Percentiles rank a stretch among this genome's conserved stretches.
phyloP scores from a whole-genome alignment of 2,797 vertebrate species.

The Buceros bicornis region DNA sequence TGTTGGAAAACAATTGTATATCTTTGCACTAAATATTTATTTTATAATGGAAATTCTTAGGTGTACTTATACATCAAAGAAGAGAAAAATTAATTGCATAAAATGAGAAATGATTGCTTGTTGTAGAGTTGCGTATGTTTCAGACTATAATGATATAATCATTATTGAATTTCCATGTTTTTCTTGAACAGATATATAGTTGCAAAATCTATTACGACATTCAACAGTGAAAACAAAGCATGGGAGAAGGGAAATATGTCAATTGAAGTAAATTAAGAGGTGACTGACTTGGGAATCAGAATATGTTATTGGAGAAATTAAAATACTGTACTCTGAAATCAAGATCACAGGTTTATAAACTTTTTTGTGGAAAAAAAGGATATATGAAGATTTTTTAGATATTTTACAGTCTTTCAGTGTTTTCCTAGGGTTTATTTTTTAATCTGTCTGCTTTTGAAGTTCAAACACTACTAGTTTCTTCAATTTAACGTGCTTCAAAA shows the following conservation, averaged over 20 bases:
- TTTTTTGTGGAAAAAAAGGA: background rate
- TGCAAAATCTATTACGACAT: background rate
- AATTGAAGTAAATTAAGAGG: background rate
- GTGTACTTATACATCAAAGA: background rate
- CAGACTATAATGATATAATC: background rate
- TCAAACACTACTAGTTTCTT: background rate
- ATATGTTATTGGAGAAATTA: background rate
- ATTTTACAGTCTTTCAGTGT: background rate
- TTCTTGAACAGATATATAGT: background rate
- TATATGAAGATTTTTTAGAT: background rate
- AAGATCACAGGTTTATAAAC: background rate
- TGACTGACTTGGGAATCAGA: background rate
- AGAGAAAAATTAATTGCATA: background rate
- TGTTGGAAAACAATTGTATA: background rate
- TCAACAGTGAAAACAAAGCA: accelerated
- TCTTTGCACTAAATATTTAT: background rate
- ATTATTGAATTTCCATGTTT: background rate
- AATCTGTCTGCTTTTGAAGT: background rate
- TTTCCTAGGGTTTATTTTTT: background rate
- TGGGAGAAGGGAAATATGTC: accelerated
- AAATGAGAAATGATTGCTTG: background rate
- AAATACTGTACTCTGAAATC: background rate
- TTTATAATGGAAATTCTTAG: background rate
- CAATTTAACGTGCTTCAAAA: background rate
- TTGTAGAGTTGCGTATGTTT: background rate